Percentiles rank a stretch among this genome's conserved stretches.
phyloP scores from a whole-genome alignment of 2,888 invertebrate genomes.

The Mythimna vitellina region DNA sequence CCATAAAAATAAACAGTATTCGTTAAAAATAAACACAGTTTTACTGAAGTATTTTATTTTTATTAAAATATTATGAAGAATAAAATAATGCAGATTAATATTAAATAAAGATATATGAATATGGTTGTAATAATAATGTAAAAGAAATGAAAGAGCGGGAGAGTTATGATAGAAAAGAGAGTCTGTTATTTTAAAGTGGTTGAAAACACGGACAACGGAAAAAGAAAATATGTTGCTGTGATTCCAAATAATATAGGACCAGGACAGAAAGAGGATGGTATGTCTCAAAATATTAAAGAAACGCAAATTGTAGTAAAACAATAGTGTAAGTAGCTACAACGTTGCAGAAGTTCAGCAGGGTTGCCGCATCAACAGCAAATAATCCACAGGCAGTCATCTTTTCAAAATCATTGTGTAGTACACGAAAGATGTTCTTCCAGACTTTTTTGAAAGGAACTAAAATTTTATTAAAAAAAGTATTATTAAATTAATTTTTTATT shows the following conservation, averaged over 20 bases:
- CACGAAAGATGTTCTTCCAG: constrained; percentile 54
- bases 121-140: too few relatives aligned
- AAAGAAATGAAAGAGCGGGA: too few relatives aligned
- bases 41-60: too few relatives aligned
- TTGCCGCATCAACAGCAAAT: constrained; percentile 33
- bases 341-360: constrained; percentile 43
- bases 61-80: too few relatives aligned
- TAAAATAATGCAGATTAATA: too few relatives aligned
- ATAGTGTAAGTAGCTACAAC: constrained; percentile 50
- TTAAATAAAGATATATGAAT: too few relatives aligned
- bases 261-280: not conserved
- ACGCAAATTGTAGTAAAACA: constrained; percentile 54
- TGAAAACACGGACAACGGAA: not conserved
- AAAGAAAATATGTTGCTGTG: not conserved
- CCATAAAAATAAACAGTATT: too few relatives aligned
- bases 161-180: not conserved
- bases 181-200: not conserved
- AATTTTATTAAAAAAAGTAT: not conserved
- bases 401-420: constrained; percentile 36
- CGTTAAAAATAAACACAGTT: too few relatives aligned
- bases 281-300: constrained; percentile 21
- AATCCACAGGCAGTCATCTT: constrained; percentile 43
- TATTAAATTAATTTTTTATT: not conserved
- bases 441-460: constrained; percentile 44
- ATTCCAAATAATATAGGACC: not conserved